A percentile compares a stretch with the other conserved stretches of the same genome.
phyloP scores from a whole-genome alignment of 2,888 invertebrate genomes.

The Drosophila meridiana region DNA sequence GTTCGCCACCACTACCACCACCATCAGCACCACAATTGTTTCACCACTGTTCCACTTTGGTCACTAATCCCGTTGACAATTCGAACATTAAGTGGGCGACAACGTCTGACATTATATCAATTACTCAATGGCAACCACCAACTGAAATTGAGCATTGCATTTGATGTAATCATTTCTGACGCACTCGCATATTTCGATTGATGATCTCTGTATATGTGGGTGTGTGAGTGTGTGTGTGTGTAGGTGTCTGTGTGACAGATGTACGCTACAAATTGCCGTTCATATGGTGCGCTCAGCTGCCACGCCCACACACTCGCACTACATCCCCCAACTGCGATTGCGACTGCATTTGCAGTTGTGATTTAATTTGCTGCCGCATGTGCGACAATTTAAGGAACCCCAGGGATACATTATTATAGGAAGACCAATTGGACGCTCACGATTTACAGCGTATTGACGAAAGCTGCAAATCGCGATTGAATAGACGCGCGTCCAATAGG shows the following conservation, averaged over 20 bases:
- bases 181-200: conserved; percentile 69
- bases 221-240: neutral
- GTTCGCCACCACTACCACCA: conserved; percentile 9
- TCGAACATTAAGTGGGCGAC: conserved; percentile 75
- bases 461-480: neutral
- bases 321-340: conserved; percentile 13
- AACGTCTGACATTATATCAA: conserved; percentile 74
- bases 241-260: conserved; percentile 42
- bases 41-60: conserved; percentile 5
- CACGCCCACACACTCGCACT: conserved; percentile 44
- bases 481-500: neutral
- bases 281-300: conserved; percentile 24
- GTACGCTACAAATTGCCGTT: conserved; percentile 40
- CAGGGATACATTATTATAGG: conserved; percentile 45
- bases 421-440: conserved; percentile 10
- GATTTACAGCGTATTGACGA: neutral
- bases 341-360: conserved; percentile 46
- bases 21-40: too few relatives aligned
- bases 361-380: conserved; percentile 68
- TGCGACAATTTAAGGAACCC: conserved; percentile 62
- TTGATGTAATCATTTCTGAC: conserved; percentile 81
- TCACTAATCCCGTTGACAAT: conserved; percentile 76
- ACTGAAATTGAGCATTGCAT: conserved; percentile 76
- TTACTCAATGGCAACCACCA: conserved; percentile 69
- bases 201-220: neutral